Conservation (phyloP, 2,888 invertebrate genomes). For the Deroplatys truncata region DNA sequence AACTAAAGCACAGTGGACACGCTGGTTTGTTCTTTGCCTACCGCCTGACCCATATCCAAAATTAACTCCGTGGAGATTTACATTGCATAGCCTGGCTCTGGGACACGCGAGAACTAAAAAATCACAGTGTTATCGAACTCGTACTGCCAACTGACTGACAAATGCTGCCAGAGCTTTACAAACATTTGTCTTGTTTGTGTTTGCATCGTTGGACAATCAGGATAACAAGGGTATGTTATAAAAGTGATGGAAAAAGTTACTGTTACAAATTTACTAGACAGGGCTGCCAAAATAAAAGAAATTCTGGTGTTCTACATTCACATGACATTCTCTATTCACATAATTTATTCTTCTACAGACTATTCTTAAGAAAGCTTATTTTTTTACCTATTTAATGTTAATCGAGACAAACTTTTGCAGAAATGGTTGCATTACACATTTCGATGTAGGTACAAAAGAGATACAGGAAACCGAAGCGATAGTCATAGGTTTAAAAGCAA, state of each 20-base stretch:
- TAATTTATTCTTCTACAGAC: no score
- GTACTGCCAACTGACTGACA: not conserved
- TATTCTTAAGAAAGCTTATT: no score
- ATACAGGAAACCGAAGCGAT: no score
- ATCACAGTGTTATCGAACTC: not conserved
- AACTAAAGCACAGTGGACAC: no score
- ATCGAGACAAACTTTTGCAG: no score
- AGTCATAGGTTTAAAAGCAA: no score
- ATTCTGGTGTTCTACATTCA: no score
- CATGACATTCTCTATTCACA: no score
- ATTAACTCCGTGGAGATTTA: not conserved
- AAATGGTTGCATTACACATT: no score
- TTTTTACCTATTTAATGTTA: no score
- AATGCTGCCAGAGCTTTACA: not conserved
- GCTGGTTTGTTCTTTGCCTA: no score
- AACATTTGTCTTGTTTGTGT: not conserved
- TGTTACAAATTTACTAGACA: not conserved
- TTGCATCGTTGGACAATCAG: not conserved
- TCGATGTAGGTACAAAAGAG: no score
- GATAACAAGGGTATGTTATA: not conserved
- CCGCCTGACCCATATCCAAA: not conserved
- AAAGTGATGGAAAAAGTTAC: not conserved
- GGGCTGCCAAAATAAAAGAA: not conserved
- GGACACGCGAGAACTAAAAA: not conserved
- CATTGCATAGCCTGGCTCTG: not conserved